Conservation (phyloP, 2,797 vertebrate species). For the Danio albolineatus region DNA sequence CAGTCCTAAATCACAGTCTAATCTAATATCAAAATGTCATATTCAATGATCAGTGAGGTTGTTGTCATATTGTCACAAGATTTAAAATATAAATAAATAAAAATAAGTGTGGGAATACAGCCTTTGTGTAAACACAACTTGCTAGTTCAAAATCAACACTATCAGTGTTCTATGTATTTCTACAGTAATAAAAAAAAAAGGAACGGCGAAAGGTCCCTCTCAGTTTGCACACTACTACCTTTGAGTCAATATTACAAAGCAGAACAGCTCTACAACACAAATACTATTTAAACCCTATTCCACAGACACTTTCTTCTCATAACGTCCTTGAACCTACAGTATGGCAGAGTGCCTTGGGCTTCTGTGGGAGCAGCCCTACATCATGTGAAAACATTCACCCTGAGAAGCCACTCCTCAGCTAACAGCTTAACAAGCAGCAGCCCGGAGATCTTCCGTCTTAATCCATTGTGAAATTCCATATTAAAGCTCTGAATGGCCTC, state of each 20-base stretch:
- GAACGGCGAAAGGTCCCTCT: slow-evolving; percentile 77
- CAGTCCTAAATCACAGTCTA: neutral
- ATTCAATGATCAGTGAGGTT: neutral
- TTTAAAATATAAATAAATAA: neutral
- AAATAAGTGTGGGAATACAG: neutral
- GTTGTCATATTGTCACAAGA: neutral
- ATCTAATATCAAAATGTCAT: neutral
- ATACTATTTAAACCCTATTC: slow-evolving; percentile 73
- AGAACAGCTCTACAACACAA: slow-evolving; percentile 59
- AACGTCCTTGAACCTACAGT: slow-evolving; percentile 69
- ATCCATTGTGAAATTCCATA: slow-evolving; percentile 62
- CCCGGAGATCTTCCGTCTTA: slow-evolving; percentile 48
- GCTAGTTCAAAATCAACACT: neutral
- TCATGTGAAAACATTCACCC: slow-evolving; percentile 45
- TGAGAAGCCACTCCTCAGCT: slow-evolving; percentile 43
- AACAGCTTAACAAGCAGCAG: slow-evolving; percentile 67
- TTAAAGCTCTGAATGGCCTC: slow-evolving; percentile 75
- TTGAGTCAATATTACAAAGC: slow-evolving; percentile 21
- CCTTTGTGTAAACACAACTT: neutral
- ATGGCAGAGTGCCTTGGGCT: slow-evolving; percentile 43
- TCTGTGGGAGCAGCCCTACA: slow-evolving; percentile 44
- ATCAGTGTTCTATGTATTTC: slow-evolving; percentile 32
- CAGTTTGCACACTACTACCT: slow-evolving; percentile 48
- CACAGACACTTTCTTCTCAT: slow-evolving; percentile 75
- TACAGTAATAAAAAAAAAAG: slow-evolving; percentile 73